phyloP scores from a whole-genome alignment of 1,140 invertebrate species.

The Caenorhabditis tropicalis region DNA sequence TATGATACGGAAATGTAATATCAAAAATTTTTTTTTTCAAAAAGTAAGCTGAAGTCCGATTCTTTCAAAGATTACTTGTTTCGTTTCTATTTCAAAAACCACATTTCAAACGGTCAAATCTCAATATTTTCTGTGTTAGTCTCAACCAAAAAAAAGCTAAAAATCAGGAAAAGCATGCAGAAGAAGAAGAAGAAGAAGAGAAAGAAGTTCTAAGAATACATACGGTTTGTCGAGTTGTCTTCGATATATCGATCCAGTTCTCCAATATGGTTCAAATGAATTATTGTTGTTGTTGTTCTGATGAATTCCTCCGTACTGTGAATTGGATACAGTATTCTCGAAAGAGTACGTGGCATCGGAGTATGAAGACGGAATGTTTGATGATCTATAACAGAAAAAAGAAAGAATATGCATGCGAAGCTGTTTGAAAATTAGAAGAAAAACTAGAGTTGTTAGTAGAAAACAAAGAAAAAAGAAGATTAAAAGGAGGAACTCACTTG shows the following conservation, averaged over 20 bases:
- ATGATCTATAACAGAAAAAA: slow-evolving; percentile 24
- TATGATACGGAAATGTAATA: too few species aligned
- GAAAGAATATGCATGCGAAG: not conserved
- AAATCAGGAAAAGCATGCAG: slow-evolving; percentile 20
- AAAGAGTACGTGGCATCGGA: slow-evolving; percentile 20
- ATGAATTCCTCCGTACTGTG: not conserved
- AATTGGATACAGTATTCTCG: slow-evolving; percentile 21
- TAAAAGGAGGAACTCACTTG: slow-evolving; percentile 18
- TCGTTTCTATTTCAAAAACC: too few species aligned
- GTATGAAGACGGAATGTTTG: slow-evolving; percentile 9
- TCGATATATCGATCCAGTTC: slow-evolving; percentile 52
- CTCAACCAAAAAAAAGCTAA: not conserved
- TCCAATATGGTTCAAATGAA: slow-evolving; percentile 59
- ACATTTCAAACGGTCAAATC: too few species aligned
- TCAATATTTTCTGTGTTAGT: not conserved
- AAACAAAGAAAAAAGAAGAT: not conserved
- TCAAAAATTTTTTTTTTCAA: too few species aligned
- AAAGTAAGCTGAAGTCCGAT: too few species aligned
- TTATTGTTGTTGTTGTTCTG: slow-evolving; percentile 30
- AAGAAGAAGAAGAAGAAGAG: not conserved
- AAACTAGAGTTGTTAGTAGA: slow-evolving; percentile 8
- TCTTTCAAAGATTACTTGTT: too few species aligned
- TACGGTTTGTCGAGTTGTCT: slow-evolving; percentile 10
- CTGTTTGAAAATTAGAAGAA: not conserved
- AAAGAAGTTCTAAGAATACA: not conserved